Evolutionary conservation across 2,888 invertebrate species (phyloP).

Genomic region (Zhengitettix transpicula): DNA sequence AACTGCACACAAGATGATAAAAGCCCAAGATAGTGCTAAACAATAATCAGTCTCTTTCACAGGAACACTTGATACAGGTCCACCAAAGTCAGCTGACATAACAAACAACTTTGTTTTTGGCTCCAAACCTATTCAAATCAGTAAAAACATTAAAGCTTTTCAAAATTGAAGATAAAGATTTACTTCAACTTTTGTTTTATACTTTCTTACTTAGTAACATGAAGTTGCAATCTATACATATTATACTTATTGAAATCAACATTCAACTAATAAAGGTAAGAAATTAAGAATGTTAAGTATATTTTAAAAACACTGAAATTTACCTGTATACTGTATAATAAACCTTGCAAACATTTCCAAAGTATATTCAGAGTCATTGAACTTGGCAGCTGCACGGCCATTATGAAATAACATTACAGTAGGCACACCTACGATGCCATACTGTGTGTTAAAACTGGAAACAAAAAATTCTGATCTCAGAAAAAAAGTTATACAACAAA

Average conservation of each 20-base stretch:
- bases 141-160: background rate
- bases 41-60: conserved; percentile 65
- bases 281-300: too few relatives aligned
- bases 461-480: background rate
- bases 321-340: conserved; percentile 51
- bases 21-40: conserved; percentile 68
- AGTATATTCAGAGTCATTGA: conserved; percentile 65
- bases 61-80: conserved; percentile 65
- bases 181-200: background rate
- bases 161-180: background rate
- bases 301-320: background rate
- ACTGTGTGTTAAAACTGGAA: conserved; percentile 66
- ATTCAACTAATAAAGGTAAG: background rate
- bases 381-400: conserved; percentile 69
- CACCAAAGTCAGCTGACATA: conserved; percentile 57
- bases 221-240: background rate
- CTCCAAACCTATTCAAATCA: conserved; percentile 32
- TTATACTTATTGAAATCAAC: too few relatives aligned
- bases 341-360: conserved; percentile 65
- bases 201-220: background rate
- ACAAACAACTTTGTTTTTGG: conserved; percentile 46
- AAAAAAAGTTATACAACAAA: background rate
- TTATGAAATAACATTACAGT: conserved; percentile 80
- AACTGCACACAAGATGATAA: conserved; percentile 54
- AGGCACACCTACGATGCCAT: conserved; percentile 81